Evolutionary conservation across 2,113 vertebrate genomes (phyloP), one percentile per base, ranked within the genome.

Genomic region (Malurus cyaneus): DNA sequence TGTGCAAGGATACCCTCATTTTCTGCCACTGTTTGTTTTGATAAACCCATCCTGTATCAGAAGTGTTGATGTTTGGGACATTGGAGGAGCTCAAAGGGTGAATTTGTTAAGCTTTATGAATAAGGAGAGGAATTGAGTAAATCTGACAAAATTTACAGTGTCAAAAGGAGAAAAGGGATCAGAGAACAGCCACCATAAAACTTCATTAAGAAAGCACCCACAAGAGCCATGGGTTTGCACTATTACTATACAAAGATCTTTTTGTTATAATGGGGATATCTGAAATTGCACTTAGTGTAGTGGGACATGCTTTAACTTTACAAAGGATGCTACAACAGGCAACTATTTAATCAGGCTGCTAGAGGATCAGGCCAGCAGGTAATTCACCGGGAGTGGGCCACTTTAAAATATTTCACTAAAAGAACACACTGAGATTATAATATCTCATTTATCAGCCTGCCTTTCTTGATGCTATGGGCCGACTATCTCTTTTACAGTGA

Each of bases 371-470:
- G 92, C 88, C 92, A 94, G 93, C 93, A 96, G 94, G 94, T 96
- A 97, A 97, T 96, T 92, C 95, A 86, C 80, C 89, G 85, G 91
- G 94, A 95, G 79, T 96, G 86, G 92, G 92, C 34, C 85, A 77
- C 86, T 95, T 93, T 89, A 94, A 95, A 97, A 95, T 97, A 95
- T 95, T 97, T 93, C 74, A 86, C 79, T 89, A 81, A 94, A 89
- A 82, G 96, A 93, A 81, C 95, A 92, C 74, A 92, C 76, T 34
- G 92, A 93, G 89, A 92, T 96, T 91, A 91, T 90, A 93, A 42
- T 34, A 91, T 56, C 84, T 94, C 94, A 84, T 97, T 96, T 89
- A 94, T 77, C 89, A 95, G 86, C 76, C 77, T 81, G 83, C 79
- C 91, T 82, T 96, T 94, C 88, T 79, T 73, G 74, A 91, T 85